These are phyloP conservation scores for Hestina assimilis DNA, from an alignment of 1,140 invertebrate genomes.

Conservation along the genomic window DNA sequence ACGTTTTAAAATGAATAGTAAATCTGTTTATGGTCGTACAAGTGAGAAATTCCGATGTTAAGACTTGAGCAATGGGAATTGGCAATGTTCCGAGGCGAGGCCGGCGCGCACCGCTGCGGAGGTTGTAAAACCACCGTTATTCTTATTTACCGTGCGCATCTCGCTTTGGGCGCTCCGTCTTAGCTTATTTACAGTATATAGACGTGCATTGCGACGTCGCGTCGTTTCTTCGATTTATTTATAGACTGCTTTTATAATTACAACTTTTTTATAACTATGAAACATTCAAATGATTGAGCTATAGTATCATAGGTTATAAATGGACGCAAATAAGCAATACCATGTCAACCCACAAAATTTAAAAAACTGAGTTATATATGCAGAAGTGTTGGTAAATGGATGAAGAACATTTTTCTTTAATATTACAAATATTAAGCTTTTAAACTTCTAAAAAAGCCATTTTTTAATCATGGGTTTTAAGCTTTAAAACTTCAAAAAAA, in stretches of 20 bases:
- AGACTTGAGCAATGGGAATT: slow-evolving; percentile 72
- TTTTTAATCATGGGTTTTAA: no score
- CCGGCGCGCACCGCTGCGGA: slow-evolving; percentile 54
- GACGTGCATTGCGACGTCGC: slow-evolving; percentile 18
- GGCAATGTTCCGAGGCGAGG: slow-evolving; percentile 67
- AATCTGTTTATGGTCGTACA: slow-evolving; percentile 56
- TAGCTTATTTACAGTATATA: slow-evolving; percentile 29
- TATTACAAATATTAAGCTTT: no score
- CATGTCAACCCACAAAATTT: no score
- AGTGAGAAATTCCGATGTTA: slow-evolving; percentile 73
- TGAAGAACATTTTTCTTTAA: no score
- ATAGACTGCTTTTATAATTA: no score
- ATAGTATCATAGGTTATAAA: no score
- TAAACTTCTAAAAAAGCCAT: no score
- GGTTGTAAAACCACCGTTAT: slow-evolving; percentile 74
- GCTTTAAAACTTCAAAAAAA: no score
- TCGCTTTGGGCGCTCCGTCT: slow-evolving; percentile 56
- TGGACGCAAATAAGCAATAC: no score
- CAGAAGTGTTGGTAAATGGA: no score
- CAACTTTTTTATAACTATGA: neutral
- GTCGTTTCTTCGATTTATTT: slow-evolving; percentile 17
- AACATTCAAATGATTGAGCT: no score
- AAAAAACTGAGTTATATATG: no score
- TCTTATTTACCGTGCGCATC: slow-evolving; percentile 75
- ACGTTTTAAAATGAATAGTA: slow-evolving; percentile 39